Conservation (phyloP, 2,888 invertebrate genomes). For the Catocala fraxini region DNA sequence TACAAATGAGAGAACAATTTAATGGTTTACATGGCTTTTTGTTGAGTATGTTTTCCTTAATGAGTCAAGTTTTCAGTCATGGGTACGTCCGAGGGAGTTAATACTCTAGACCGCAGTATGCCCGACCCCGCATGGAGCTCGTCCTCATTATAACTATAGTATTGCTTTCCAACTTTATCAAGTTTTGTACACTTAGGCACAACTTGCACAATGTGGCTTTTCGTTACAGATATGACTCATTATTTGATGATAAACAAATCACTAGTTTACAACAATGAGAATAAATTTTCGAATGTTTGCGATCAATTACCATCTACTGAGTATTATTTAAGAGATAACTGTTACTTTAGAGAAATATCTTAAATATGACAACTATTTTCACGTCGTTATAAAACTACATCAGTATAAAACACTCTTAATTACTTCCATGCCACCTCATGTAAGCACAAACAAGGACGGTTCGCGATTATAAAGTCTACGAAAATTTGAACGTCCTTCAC, state of each 20-base stretch:
- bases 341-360: constrained; percentile 20
- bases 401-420: constrained; percentile 56
- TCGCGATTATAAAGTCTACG: constrained; percentile 64
- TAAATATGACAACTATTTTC: constrained; percentile 19
- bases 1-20: constrained; percentile 65
- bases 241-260: constrained; percentile 33
- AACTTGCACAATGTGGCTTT: constrained; percentile 27
- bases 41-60: constrained; percentile 70
- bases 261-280: constrained; percentile 29
- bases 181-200: constrained; percentile 24
- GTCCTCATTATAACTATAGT: constrained; percentile 30
- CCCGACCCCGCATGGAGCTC: constrained; percentile 19
- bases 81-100: constrained; percentile 65
- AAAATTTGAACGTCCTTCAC: constrained; percentile 41
- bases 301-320: constrained; percentile 34
- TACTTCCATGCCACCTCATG: constrained; percentile 52
- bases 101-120: constrained; percentile 42
- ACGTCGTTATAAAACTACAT: constrained; percentile 41
- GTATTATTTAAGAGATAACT: constrained; percentile 43
- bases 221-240: constrained; percentile 32
- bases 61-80: constrained; percentile 72
- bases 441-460: constrained; percentile 84
- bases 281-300: constrained; percentile 29
- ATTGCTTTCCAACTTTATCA: constrained; percentile 40
- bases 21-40: constrained; percentile 52